Evolutionary conservation across 2,888 invertebrate genomes (phyloP).

Genomic region (Cryptocheilus praepositus): DNA sequence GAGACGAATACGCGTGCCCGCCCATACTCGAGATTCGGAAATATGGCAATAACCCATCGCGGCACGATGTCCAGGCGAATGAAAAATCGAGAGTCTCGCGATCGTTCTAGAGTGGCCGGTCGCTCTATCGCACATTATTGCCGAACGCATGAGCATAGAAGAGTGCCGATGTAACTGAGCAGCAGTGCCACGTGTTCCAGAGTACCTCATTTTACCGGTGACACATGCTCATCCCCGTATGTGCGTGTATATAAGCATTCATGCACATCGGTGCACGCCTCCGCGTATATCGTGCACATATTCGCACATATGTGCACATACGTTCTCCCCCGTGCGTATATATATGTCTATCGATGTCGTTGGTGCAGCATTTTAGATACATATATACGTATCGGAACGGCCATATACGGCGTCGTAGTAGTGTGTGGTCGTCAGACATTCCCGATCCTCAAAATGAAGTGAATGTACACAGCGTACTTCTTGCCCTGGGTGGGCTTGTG

Average conservation of each 20-base stretch:
- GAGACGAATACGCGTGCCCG: no score
- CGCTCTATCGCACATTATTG: conserved; percentile 27
- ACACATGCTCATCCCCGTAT: no score
- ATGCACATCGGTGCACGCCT: no score
- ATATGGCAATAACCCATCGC: no score
- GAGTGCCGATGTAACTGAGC: conserved; percentile 34
- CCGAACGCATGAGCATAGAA: conserved; percentile 30
- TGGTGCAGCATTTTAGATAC: no score
- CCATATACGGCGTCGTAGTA: no score
- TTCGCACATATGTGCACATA: no score
- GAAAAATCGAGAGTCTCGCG: conserved; percentile 41
- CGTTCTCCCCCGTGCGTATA: conserved; percentile 23
- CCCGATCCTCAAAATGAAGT: conserved; percentile 7
- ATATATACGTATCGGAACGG: no score
- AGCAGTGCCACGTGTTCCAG: conserved; percentile 40
- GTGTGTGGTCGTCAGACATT: no score
- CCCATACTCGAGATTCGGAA: no score
- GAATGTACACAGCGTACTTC: neutral
- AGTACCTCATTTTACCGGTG: conserved; percentile 30
- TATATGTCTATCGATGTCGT: neutral
- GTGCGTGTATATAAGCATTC: neutral
- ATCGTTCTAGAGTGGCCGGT: conserved; percentile 15
- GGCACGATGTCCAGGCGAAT: conserved; percentile 4
- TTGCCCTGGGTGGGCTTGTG: neutral
- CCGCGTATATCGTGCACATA: no score